Evolutionary conservation across 2,797 vertebrate genomes (phyloP).

Genomic region (Oophaga sylvatica): DNA sequence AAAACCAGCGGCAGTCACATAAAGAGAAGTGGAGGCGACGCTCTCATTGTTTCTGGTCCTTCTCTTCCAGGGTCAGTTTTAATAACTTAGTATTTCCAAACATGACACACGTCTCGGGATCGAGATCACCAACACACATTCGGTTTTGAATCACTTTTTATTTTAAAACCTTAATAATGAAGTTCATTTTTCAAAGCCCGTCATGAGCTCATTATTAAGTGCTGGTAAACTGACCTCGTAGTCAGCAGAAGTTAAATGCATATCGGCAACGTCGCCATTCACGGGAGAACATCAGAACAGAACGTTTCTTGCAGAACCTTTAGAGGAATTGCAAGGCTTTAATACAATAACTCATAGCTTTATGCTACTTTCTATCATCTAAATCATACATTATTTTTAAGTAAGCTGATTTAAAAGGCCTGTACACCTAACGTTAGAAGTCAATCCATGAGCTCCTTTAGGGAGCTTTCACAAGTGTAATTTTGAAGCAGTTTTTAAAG

Average conservation of each 20-base stretch:
- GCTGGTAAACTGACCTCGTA: constrained; percentile 37
- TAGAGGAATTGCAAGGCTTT: neutral
- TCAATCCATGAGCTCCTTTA: neutral
- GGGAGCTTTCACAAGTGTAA: too few species aligned
- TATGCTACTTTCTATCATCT: neutral
- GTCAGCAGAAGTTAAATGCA: constrained; percentile 29
- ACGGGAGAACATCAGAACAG: constrained; percentile 10
- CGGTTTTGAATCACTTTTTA: neutral
- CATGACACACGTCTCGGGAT: neutral
- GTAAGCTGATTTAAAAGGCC: neutral
- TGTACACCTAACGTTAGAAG: neutral
- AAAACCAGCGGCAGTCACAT: constrained; percentile 7
- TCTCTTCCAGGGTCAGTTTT: constrained; percentile 38
- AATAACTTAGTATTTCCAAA: constrained; percentile 40
- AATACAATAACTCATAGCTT: neutral
- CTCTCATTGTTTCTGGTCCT: neutral
- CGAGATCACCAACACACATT: constrained; percentile 5
- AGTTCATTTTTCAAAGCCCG: constrained; percentile 39
- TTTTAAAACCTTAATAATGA: constrained; percentile 59
- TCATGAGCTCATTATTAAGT: constrained; percentile 52
- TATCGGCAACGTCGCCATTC: constrained; percentile 8
- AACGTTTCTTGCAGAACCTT: constrained; percentile 3
- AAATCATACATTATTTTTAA: neutral
- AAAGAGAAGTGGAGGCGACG: constrained; percentile 4
- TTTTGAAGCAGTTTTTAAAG: too few species aligned